These are phyloP conservation scores for Threskiornis aethiopicus DNA, from an alignment of 2,797 vertebrate genomes.

Conservation along the genomic window DNA sequence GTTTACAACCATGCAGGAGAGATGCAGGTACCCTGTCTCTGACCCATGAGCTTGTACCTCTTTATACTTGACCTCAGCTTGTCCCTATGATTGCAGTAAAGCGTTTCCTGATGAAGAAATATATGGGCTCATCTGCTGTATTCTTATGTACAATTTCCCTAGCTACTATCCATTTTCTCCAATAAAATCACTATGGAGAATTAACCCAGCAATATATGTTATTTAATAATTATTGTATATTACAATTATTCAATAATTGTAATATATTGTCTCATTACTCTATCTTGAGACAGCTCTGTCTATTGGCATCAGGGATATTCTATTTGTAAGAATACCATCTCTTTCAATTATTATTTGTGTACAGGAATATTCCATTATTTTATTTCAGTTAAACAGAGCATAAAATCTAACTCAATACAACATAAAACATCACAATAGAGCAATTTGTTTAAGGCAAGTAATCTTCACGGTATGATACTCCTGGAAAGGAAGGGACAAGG, in stretches of 20 bases:
- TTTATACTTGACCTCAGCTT: not conserved
- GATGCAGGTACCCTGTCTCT: not conserved
- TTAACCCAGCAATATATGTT: not conserved
- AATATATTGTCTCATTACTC: not conserved
- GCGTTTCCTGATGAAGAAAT: not conserved
- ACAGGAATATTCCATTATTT: slow-evolving; percentile 2
- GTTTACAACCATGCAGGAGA: not conserved
- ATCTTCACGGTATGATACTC: not conserved
- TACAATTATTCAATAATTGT: not conserved
- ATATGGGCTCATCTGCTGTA: not conserved
- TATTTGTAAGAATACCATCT: not conserved
- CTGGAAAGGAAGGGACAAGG: not conserved
- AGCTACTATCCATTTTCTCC: not conserved
- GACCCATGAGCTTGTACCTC: not conserved
- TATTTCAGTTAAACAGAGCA: slow-evolving; percentile 13
- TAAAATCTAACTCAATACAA: slow-evolving; percentile 32
- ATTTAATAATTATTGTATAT: not conserved
- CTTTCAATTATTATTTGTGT: not conserved
- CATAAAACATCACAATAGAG: not conserved
- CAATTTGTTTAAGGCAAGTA: slow-evolving; percentile 1
- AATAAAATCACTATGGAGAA: not conserved
- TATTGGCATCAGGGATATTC: not conserved
- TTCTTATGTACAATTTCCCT: not conserved
- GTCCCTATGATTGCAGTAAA: not conserved
- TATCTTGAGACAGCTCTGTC: not conserved